These are phyloP conservation scores for Clitarchus hookeri DNA, from an alignment of 2,888 invertebrate species.

Conservation along the genomic window DNA sequence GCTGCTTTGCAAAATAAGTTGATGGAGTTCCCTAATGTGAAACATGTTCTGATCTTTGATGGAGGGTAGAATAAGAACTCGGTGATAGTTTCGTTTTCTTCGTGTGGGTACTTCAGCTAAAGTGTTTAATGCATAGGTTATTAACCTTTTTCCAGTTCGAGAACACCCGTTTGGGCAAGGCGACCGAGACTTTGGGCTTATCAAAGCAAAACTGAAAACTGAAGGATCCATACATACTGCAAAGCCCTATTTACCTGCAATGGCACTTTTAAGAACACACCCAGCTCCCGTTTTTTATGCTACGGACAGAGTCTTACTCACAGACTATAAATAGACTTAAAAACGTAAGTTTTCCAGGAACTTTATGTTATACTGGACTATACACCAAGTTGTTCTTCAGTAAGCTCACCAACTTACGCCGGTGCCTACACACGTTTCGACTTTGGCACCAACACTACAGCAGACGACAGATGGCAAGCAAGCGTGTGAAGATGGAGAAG, in stretches of 20 bases:
- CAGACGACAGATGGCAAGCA: background rate
- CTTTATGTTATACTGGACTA: background rate
- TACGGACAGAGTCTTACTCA: conserved; percentile 7
- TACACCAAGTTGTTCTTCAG: no score
- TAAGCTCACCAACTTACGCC: background rate
- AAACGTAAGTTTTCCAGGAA: background rate
- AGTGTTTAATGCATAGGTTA: background rate
- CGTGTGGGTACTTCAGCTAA: background rate
- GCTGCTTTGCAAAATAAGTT: background rate
- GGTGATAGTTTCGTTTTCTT: background rate
- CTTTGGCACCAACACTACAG: conserved; percentile 2
- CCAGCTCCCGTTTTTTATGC: background rate
- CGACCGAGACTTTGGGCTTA: background rate
- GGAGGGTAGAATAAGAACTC: background rate
- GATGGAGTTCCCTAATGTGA: background rate
- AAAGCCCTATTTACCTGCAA: conserved; percentile 16
- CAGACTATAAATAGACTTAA: background rate
- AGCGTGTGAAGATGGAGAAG: background rate
- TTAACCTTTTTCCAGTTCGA: background rate
- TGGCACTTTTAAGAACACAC: background rate
- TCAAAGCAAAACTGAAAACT: background rate
- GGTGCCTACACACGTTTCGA: background rate
- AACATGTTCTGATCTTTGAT: background rate
- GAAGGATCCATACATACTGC: background rate
- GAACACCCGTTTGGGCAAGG: background rate